These are phyloP conservation scores for Epinotia demarniana DNA, from an alignment of 2,888 invertebrate species.

Conservation along the genomic window DNA sequence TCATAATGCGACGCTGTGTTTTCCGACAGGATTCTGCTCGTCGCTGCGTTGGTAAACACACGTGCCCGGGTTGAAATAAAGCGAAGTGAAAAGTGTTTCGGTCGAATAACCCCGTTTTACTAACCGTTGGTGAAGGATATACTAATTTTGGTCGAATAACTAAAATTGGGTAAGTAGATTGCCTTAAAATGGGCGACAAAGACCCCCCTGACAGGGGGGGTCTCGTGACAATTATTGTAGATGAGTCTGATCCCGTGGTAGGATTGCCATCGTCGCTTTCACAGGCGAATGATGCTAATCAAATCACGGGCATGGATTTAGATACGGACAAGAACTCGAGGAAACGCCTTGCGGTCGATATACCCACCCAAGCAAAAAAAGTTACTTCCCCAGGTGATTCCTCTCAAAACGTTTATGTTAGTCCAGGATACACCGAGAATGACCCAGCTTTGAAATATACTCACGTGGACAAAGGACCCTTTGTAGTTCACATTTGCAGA, in stretches of 20 bases:
- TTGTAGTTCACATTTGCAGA: conserved; percentile 3
- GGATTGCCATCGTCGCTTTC: not conserved
- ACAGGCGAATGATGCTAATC: not conserved
- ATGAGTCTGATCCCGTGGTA: not conserved
- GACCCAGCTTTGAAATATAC: not conserved
- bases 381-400: not conserved
- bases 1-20: too few relatives aligned
- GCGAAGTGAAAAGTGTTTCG: not conserved
- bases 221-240: not conserved
- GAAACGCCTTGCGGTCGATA: not conserved
- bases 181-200: not conserved
- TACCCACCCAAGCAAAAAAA: not conserved
- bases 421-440: not conserved
- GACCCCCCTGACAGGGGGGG: not conserved
- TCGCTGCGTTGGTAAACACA: too few relatives aligned
- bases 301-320: not conserved
- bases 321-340: not conserved
- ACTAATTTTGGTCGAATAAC: not conserved
- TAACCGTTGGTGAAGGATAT: conserved; percentile 1
- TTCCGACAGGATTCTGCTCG: too few relatives aligned
- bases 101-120: not conserved
- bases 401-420: not conserved
- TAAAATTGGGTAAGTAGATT: not conserved
- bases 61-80: too few relatives aligned
- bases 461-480: not conserved